Evolutionary conservation across 53 echinoderm and acorn worm species (phyloP).

Genomic region (Crossaster papposus): DNA sequence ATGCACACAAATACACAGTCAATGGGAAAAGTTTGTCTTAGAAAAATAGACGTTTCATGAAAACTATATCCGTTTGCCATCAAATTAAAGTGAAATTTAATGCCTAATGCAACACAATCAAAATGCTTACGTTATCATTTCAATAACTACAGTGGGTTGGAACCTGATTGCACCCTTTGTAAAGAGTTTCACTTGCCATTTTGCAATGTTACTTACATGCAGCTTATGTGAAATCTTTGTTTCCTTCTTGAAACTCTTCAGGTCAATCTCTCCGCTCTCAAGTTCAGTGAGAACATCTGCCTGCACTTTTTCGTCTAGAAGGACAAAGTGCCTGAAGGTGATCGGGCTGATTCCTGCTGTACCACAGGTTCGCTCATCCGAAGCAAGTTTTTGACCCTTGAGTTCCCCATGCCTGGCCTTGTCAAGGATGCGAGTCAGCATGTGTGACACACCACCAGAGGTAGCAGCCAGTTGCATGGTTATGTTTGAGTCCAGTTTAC

Average conservation of each 20-base stretch:
- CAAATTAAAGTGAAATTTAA: too few relatives aligned
- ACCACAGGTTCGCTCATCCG: background rate
- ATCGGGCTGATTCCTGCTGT: background rate
- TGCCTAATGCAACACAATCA: too few relatives aligned
- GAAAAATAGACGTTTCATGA: too few relatives aligned
- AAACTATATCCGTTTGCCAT: too few relatives aligned
- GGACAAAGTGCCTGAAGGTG: constrained; percentile 25
- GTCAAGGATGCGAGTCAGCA: background rate
- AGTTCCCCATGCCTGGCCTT: constrained; percentile 17
- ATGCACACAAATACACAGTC: too few relatives aligned
- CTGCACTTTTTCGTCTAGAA: background rate
- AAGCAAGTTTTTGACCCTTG: background rate
- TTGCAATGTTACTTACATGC: too few relatives aligned
- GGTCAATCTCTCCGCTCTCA: background rate
- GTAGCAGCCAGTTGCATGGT: background rate
- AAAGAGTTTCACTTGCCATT: too few relatives aligned
- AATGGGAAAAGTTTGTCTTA: too few relatives aligned
- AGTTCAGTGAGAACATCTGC: background rate
- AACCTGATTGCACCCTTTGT: too few relatives aligned
- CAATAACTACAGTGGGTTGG: too few relatives aligned
- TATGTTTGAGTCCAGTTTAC: constrained; percentile 4
- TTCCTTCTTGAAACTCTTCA: background rate
- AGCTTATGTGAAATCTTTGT: background rate
- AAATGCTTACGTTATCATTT: too few relatives aligned
- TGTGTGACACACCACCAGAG: background rate